Evolutionary conservation across 2,888 invertebrate species (phyloP), one percentile per base, ranked within the genome.

Genomic region (Nezara viridula): DNA sequence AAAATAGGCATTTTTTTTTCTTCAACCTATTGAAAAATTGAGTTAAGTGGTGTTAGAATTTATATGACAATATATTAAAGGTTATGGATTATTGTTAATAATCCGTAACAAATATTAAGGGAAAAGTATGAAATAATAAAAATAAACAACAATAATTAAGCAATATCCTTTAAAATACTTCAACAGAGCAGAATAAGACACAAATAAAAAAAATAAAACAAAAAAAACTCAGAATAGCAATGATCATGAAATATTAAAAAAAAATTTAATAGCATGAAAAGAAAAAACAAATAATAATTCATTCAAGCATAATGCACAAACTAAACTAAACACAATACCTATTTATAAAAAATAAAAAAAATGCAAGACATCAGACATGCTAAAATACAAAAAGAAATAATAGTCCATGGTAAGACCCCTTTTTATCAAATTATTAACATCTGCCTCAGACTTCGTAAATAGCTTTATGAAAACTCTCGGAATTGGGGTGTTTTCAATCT

Each of bases 231-330:
- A 73, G 19, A 73, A 73, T 7, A 37, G 37, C 2, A 9, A 37
- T 37, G n/a, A 81, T 14, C 14, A 24, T 81, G 44, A 37, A 81
- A 47, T 1, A 81, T 24, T n/a, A 47, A 44, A 47, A 81, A 81
- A 24, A 27, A 77, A 77, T 44, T 21, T 21, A 77, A 77, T 40
- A 49, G 32, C 7, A 73, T 7, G 16, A 88, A 47, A 40, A n/a
- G 32, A 7, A 85, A 37, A 0, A 50, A 89, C 40, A 44, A 37
- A 86, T 52, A 37, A 85, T 19, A 85, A 89, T 44, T 21, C 32
- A n/a, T 32, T 86, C 55, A 89, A 86, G 55, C 40, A 52, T 66
- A 44, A 86, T 60, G 44, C 86, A 47, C 16, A 86, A 81, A 73
- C 27, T 27, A 87, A 77, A 77, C 40, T 44, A 44, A 37, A n/a